Conservation (phyloP, 2,888 invertebrate species). For the Conchocele bisecta region DNA sequence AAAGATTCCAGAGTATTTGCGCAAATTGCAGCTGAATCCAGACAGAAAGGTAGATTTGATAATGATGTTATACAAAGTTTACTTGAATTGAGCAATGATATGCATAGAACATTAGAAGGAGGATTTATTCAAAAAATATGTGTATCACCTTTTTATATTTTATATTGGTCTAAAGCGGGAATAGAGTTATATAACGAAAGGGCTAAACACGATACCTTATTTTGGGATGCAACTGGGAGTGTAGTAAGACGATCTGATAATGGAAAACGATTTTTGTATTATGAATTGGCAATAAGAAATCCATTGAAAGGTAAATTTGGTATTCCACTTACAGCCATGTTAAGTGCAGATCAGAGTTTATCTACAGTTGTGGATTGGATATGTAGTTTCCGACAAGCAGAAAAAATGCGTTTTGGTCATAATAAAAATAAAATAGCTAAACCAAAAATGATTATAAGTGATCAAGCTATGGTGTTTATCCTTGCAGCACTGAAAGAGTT, state of each 20-base stretch:
- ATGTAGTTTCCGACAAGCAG: slow-evolving; percentile 15
- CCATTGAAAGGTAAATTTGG: slow-evolving; percentile 23
- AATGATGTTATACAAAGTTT: slow-evolving; percentile 5
- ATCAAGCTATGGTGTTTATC: slow-evolving; percentile 23
- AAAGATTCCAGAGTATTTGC: neutral
- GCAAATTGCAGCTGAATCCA: neutral
- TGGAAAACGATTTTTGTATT: slow-evolving; percentile 12
- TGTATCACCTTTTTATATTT: neutral
- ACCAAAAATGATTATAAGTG: slow-evolving; percentile 20
- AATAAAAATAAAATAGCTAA: neutral
- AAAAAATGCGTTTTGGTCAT: slow-evolving; percentile 19
- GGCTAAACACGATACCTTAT: neutral
- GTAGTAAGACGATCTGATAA: slow-evolving; percentile 6
- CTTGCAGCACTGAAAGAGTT: slow-evolving; percentile 26
- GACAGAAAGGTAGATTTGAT: slow-evolving; percentile 1
- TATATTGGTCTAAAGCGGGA: slow-evolving; percentile 14
- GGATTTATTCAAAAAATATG: slow-evolving; percentile 18
- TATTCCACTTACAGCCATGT: slow-evolving; percentile 13
- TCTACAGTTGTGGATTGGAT: slow-evolving; percentile 21
- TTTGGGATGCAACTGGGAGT: slow-evolving; percentile 24
- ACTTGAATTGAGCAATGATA: neutral
- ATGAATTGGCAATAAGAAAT: slow-evolving; percentile 9
- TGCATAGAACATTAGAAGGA: neutral
- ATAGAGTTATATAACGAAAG: neutral
- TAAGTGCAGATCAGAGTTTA: slow-evolving; percentile 2